phyloP scores from a whole-genome alignment of 2,113 vertebrate species.

The Siniperca chuatsi region DNA sequence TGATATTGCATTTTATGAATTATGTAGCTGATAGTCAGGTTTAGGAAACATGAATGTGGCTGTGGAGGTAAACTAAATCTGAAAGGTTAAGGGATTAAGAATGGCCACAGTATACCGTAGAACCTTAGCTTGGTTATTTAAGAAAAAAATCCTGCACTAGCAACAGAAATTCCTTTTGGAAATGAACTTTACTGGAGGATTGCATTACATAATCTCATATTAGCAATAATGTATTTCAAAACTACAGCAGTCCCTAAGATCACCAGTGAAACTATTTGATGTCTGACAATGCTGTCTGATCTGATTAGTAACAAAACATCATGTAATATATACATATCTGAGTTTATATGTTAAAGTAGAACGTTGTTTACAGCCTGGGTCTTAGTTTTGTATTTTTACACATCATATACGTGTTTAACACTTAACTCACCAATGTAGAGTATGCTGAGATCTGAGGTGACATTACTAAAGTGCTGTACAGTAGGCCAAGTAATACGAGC shows the following conservation, averaged over 20 bases:
- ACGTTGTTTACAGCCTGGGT: not conserved
- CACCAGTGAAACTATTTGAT: too few relatives aligned
- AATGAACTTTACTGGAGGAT: not conserved
- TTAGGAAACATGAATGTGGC: not conserved
- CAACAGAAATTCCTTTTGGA: not conserved
- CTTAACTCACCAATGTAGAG: not conserved
- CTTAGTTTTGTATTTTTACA: not conserved
- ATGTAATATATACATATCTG: not conserved
- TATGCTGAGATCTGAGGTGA: not conserved
- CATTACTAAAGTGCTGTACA: too few relatives aligned
- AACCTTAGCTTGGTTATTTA: not conserved
- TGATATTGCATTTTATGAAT: not conserved
- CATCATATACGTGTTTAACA: not conserved
- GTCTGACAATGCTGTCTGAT: not conserved
- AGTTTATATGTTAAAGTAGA: not conserved
- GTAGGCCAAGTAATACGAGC: too few relatives aligned
- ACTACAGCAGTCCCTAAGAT: too few relatives aligned
- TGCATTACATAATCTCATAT: too few relatives aligned
- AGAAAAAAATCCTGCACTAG: not conserved
- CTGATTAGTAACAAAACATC: not conserved
- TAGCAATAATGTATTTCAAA: too few relatives aligned
- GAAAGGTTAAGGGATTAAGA: not conserved
- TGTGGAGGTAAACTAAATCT: not conserved
- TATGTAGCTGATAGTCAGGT: not conserved
- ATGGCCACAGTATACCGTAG: not conserved